phyloP scores from a whole-genome alignment of 1,140 invertebrate species.

The Diplogasteroides magnus region DNA sequence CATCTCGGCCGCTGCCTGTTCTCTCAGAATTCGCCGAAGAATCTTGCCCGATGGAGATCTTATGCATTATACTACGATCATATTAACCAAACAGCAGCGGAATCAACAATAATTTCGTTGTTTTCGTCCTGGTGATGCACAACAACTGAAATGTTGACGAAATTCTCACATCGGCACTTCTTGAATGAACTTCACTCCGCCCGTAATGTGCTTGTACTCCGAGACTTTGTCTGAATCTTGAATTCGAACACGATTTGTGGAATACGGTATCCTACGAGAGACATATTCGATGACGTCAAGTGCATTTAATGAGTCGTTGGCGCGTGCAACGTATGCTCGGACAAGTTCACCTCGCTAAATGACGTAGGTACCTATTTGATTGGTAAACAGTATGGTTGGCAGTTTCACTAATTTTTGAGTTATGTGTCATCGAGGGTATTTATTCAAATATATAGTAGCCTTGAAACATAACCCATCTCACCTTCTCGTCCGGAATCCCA shows the following conservation, averaged over 20 bases:
- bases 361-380: background rate
- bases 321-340: background rate
- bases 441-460: too few relatives aligned
- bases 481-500: conserved; percentile 68
- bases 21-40: conserved; percentile 58
- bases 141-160: background rate
- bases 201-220: conserved; percentile 56
- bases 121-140: background rate
- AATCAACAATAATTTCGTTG: too few relatives aligned
- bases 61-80: too few relatives aligned
- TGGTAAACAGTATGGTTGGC: background rate
- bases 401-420: too few relatives aligned
- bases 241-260: background rate
- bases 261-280: background rate
- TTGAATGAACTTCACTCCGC: conserved; percentile 66
- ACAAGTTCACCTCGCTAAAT: background rate
- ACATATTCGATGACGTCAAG: background rate
- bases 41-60: conserved; percentile 72
- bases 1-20: conserved; percentile 4
- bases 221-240: conserved; percentile 30
- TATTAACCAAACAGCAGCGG: too few relatives aligned
- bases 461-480: too few relatives aligned
- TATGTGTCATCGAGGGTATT: too few relatives aligned
- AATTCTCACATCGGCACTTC: conserved; percentile 67
- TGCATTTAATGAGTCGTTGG: background rate